Evolutionary conservation across 2,797 vertebrate species (phyloP).

Genomic region (Neosalanx taihuensis): DNA sequence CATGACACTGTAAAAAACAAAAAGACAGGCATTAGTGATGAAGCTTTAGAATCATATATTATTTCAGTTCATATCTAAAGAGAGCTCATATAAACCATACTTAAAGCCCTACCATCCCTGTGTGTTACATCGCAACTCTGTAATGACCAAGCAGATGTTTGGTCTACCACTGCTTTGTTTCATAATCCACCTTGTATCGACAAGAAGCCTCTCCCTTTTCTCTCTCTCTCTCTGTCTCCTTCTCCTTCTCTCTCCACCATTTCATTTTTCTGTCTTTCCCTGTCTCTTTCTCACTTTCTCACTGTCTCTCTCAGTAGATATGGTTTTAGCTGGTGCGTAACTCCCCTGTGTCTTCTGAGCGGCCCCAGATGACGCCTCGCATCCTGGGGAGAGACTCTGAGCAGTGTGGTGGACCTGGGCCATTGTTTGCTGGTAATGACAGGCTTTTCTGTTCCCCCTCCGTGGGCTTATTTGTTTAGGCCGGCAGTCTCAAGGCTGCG

Average conservation of each 20-base stretch:
- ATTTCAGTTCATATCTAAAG: too few relatives aligned
- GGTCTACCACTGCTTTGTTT: too few relatives aligned
- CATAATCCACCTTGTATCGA: too few relatives aligned
- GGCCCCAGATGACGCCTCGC: neutral
- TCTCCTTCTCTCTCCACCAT: neutral
- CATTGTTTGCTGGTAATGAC: constrained; percentile 37
- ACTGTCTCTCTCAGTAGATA: neutral
- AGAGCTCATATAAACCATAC: too few relatives aligned
- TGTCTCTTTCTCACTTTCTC: neutral
- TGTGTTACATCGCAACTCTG: too few relatives aligned
- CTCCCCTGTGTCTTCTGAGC: constrained; percentile 38
- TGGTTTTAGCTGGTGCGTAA: neutral
- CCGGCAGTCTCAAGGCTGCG: constrained; percentile 56
- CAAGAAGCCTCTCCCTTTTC: neutral
- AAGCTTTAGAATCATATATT: too few relatives aligned
- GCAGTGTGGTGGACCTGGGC: constrained; percentile 1
- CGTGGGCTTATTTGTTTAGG: constrained; percentile 51
- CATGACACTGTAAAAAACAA: too few relatives aligned
- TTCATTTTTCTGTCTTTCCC: neutral
- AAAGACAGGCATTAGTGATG: too few relatives aligned
- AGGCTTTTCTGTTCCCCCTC: constrained; percentile 43
- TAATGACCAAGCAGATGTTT: too few relatives aligned
- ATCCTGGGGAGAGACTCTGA: neutral
- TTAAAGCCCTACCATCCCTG: too few relatives aligned
- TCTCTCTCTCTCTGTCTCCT: neutral